These are phyloP conservation scores for Erithacus rubecula DNA, from an alignment of 2,797 vertebrate genomes.

Conservation along the genomic window DNA sequence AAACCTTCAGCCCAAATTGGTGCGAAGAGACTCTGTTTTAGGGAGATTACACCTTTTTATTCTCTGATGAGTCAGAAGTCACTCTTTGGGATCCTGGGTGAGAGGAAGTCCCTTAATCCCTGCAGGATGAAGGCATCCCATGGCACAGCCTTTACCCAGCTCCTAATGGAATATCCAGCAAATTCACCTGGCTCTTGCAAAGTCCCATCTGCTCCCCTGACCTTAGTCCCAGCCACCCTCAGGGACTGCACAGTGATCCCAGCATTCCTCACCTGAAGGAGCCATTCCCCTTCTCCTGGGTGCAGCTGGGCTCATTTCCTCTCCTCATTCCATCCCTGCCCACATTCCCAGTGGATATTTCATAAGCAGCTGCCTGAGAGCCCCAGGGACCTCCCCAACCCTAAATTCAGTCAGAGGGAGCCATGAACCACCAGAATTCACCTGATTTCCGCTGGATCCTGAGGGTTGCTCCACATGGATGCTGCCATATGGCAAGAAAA, in stretches of 20 bases:
- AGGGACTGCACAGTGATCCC: background rate
- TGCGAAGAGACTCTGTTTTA: rapidly evolving
- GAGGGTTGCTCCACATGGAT: background rate
- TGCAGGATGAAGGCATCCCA: background rate
- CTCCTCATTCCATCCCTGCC: background rate
- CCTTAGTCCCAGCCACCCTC: background rate
- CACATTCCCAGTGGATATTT: background rate
- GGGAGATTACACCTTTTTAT: background rate
- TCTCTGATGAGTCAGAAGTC: background rate
- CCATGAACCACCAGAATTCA: background rate
- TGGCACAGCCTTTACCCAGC: background rate
- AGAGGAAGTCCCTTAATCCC: background rate
- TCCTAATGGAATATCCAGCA: background rate
- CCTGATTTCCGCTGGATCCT: background rate
- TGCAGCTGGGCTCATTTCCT: background rate
- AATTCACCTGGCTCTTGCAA: background rate
- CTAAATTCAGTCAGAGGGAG: background rate
- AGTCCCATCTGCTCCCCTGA: too few relatives aligned
- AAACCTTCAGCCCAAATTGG: background rate
- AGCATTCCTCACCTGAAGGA: background rate
- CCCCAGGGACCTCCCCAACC: background rate
- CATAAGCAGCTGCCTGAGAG: background rate
- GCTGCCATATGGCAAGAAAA: background rate
- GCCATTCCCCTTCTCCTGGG: background rate
- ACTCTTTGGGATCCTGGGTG: rapidly evolving